These are phyloP conservation scores for Heliconius aoede DNA, from an alignment of 2,888 invertebrate species.

Conservation along the genomic window DNA sequence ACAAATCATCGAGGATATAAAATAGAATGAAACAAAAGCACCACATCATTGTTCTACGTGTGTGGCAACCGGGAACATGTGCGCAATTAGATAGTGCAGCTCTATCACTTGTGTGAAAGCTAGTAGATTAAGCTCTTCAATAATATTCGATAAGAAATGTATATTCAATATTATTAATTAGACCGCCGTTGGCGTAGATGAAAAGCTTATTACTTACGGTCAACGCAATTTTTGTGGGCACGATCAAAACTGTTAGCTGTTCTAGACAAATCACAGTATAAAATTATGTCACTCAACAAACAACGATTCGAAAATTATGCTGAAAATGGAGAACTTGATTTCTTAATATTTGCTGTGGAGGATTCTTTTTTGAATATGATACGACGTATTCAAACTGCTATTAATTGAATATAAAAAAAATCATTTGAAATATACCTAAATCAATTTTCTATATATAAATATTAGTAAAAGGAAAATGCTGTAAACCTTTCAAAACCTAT, in stretches of 20 bases:
- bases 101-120: constrained; percentile 54
- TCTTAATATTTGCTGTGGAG: too few relatives aligned
- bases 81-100: constrained; percentile 67
- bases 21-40: constrained; percentile 72
- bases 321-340: too few relatives aligned
- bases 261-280: too few relatives aligned
- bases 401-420: too few relatives aligned
- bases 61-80: constrained; percentile 65
- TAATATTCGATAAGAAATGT: neutral
- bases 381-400: too few relatives aligned
- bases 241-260: neutral
- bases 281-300: too few relatives aligned
- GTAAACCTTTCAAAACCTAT: too few relatives aligned
- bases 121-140: constrained; percentile 11
- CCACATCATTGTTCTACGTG: constrained; percentile 76
- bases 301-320: too few relatives aligned
- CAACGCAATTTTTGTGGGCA: neutral
- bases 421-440: too few relatives aligned
- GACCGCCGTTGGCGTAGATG: neutral
- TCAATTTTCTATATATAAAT: too few relatives aligned
- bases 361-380: too few relatives aligned
- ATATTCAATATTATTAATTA: neutral
- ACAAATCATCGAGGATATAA: constrained; percentile 75
- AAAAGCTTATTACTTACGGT: neutral
- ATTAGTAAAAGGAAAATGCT: too few relatives aligned